Conservation (phyloP, 2,113 vertebrate species). For the Noturus placidus region DNA sequence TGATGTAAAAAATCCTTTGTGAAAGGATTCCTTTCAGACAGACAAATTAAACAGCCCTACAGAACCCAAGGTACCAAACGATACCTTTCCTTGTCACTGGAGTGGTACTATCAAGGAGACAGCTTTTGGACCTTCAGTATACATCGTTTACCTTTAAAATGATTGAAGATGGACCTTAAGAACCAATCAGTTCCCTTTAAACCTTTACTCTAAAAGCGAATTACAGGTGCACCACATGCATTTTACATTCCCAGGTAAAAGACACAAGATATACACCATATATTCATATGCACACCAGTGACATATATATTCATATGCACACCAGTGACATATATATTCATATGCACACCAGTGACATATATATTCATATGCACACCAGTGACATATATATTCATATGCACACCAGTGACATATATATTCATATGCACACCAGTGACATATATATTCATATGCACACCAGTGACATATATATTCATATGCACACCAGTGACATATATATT, state of each 20-base stretch:
- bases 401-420: too few species aligned
- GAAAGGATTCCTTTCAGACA: neutral
- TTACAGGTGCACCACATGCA: neutral
- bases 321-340: too few species aligned
- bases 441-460: too few species aligned
- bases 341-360: too few species aligned
- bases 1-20: neutral
- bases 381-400: too few species aligned
- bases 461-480: too few species aligned
- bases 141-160: neutral
- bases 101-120: neutral
- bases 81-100: neutral
- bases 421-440: too few species aligned
- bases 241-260: neutral
- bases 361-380: too few species aligned
- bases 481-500: too few species aligned
- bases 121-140: neutral
- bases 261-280: neutral
- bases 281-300: neutral
- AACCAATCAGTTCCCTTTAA: neutral
- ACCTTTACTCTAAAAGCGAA: neutral
- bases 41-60: neutral
- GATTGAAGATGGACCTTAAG: neutral
- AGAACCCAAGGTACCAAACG: neutral
- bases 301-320: neutral